Percentiles rank a stretch among this genome's conserved stretches.
These are phyloP conservation scores for Telenomus remus DNA, from an alignment of 1,140 invertebrate species.

Conservation along the genomic window DNA sequence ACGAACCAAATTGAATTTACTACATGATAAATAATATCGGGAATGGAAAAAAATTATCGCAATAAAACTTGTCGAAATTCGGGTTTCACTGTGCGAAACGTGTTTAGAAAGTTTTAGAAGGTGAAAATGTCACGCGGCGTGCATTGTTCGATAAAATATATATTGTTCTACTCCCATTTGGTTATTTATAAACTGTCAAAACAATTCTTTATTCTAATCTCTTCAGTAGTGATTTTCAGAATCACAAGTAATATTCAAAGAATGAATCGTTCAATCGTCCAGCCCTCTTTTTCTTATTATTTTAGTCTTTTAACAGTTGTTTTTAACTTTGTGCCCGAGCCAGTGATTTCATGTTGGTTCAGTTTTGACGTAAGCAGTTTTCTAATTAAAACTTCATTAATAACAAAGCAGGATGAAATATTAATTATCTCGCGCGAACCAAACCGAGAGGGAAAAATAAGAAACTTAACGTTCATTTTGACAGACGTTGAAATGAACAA, in stretches of 20 bases:
- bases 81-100: conserved; percentile 9
- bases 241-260: no score
- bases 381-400: conserved; percentile 19
- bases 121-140: not conserved
- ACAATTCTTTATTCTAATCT: no score
- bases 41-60: conserved; percentile 5
- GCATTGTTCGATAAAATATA: conserved; percentile 27
- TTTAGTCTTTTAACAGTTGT: not conserved
- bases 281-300: conserved; percentile 1
- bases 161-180: no score
- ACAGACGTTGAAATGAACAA: not conserved
- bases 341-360: not conserved
- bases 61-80: conserved; percentile 27
- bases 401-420: conserved; percentile 5
- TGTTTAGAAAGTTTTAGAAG: conserved; percentile 24
- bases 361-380: not conserved
- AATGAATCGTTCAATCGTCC: no score
- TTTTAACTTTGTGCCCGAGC: not conserved
- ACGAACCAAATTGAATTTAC: conserved; percentile 6
- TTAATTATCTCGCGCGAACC: not conserved
- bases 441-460: not conserved
- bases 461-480: not conserved
- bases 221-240: no score
- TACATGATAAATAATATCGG: conserved; percentile 24
- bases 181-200: no score